phyloP scores from a whole-genome alignment of 2,113 vertebrate species.

The Larimichthys crocea region DNA sequence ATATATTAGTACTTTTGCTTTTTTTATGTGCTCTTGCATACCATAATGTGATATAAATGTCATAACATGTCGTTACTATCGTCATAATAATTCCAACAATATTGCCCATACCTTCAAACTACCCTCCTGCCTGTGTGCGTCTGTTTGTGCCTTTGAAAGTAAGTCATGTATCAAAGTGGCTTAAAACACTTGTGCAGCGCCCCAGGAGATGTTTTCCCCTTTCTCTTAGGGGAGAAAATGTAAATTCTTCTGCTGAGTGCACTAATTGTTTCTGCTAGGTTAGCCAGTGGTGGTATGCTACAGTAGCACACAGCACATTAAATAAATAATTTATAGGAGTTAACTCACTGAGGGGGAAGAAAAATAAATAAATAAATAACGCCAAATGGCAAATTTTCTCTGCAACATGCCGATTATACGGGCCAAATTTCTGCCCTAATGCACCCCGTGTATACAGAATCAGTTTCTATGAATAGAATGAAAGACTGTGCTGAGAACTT shows the following conservation, averaged over 20 bases:
- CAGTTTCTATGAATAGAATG: not conserved
- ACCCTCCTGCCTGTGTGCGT: not conserved
- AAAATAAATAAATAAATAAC: not conserved
- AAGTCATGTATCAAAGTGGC: not conserved
- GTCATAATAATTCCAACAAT: not conserved
- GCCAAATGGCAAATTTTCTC: not conserved
- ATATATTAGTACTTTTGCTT: not conserved
- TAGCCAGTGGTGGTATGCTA: conserved; percentile 4
- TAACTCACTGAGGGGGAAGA: not conserved
- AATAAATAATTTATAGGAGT: not conserved
- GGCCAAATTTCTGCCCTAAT: not conserved
- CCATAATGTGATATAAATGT: not conserved
- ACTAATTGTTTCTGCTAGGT: conserved; percentile 17
- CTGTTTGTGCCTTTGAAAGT: conserved; percentile 4
- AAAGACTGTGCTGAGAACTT: not conserved
- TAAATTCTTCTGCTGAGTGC: not conserved
- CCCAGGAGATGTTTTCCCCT: not conserved
- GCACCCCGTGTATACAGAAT: not conserved
- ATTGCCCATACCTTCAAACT: not conserved
- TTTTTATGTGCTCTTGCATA: not conserved
- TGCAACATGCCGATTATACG: not conserved
- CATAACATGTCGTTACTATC: not conserved
- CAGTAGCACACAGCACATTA: not conserved
- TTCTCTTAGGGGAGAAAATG: conserved; percentile 1
- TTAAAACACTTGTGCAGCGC: not conserved